Evolutionary conservation across 2,797 vertebrate species (phyloP), one percentile per base, ranked within the genome.

Genomic region (Sebastes aleutianus): DNA sequence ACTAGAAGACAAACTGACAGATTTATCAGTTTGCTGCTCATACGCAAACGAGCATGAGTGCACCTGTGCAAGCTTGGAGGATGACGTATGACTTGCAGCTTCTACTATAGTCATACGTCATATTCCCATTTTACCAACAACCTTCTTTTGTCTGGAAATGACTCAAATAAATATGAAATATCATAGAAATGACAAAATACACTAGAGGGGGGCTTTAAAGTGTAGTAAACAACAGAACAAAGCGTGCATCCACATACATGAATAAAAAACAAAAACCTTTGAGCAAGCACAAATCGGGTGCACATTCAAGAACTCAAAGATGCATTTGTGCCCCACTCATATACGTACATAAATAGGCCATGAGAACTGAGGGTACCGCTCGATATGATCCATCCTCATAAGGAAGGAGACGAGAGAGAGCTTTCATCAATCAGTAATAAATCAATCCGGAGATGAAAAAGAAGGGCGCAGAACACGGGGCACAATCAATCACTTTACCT

Each of bases 401-500:
- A 87, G 70, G 67, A 78, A 77, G 67, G 65, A 74, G 78, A 71
- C 7, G 29, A 71, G 26, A 58, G 63, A 58, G 63, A 50, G 84
- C 56, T 74, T 94, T 96, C 94, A 96, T 96, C 94, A 96, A 95
- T 92, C 85, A 85, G 80, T 85, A 65, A 83, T 81, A 80, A 87
- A 91, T 94, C 88, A 83, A 91, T 91, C 29, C 2, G 4, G 43
- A 74, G 85, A 90, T 90, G 68, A 81, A 89, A 87, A 79, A 83
- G 69, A 72, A 85, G 65, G 65, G 71, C 58, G 79, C 58, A 54
- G 31, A 76, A 83, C 82, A 79, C 59, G 57, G 62, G 29, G 80
- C 79, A 70, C 79, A 88, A 91, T 90, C 89, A 88, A 87, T 90
- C 74, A 18, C 64, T 89, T 87, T 72, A 87, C 80, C 26, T 67